Evolutionary conservation across 2,797 vertebrate species (phyloP).

Genomic region (Chiloscyllium punctatum): DNA sequence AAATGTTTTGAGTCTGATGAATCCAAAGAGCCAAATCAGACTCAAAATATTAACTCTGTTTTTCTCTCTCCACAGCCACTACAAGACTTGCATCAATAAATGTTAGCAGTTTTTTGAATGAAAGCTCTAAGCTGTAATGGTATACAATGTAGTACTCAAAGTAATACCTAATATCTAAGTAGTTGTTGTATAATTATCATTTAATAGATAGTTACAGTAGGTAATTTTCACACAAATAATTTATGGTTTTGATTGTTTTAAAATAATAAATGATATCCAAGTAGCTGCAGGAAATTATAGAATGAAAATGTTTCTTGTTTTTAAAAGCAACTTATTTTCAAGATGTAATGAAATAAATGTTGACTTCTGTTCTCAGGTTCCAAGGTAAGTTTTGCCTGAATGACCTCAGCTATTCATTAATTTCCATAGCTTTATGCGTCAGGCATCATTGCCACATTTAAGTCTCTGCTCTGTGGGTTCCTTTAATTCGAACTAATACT

Average conservation of each 20-base stretch:
- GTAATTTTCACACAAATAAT: slow-evolving; percentile 32
- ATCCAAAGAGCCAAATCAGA: too few species aligned
- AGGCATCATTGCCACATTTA: background rate
- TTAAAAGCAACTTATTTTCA: too few species aligned
- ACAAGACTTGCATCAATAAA: background rate
- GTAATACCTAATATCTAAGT: slow-evolving; percentile 3
- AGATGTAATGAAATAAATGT: too few species aligned
- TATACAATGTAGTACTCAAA: background rate
- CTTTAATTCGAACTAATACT: slow-evolving; percentile 5
- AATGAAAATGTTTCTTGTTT: slow-evolving; percentile 9
- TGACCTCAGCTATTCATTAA: background rate
- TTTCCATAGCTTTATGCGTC: background rate
- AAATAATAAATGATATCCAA: slow-evolving; percentile 29
- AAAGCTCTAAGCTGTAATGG: background rate
- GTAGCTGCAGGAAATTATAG: slow-evolving; percentile 22
- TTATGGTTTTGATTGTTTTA: slow-evolving; percentile 1
- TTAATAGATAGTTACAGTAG: slow-evolving; percentile 22
- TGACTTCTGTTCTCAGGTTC: background rate
- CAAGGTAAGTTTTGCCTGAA: background rate
- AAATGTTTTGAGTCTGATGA: too few species aligned
- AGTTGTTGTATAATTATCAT: slow-evolving; percentile 15
- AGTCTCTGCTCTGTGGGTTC: background rate
- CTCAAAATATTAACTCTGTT: too few species aligned
- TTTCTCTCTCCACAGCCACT: too few species aligned
- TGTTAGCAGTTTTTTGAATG: background rate